Percentiles rank a stretch among this genome's conserved stretches.
Conservation (phyloP, 64 coral and sea anemone species). For the Actinia equina region DNA sequence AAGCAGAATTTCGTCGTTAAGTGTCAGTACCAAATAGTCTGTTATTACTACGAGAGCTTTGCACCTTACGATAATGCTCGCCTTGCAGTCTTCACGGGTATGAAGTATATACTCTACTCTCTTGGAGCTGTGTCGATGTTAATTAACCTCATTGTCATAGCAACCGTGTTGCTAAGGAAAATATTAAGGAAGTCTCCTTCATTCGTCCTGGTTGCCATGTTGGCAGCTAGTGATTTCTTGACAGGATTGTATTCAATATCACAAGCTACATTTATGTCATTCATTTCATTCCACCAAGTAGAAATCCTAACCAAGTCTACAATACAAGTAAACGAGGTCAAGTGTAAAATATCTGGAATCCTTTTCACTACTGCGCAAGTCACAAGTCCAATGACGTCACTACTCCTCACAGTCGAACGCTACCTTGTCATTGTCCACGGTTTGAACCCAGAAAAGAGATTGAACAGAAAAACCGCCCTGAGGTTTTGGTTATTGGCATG, state of each 20-base stretch:
- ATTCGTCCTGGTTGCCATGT: slow-evolving; percentile 51
- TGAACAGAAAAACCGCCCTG: slow-evolving; percentile 37
- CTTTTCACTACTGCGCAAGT: slow-evolving; percentile 61
- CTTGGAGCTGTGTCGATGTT: slow-evolving; percentile 51
- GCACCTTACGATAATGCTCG: slow-evolving; percentile 30
- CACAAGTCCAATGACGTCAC: slow-evolving; percentile 52
- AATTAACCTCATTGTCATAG: slow-evolving; percentile 48
- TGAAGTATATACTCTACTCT: slow-evolving; percentile 40
- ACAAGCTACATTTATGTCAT: slow-evolving; percentile 39
- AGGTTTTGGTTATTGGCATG: slow-evolving; percentile 10
- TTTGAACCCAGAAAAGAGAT: slow-evolving; percentile 30
- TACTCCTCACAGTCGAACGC: slow-evolving; percentile 65
- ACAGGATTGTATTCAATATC: slow-evolving; percentile 56
- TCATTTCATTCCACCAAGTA: neutral
- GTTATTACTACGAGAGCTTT: slow-evolving; percentile 30
- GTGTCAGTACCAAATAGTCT: slow-evolving; percentile 21
- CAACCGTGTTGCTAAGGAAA: slow-evolving; percentile 27
- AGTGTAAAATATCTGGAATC: slow-evolving; percentile 41
- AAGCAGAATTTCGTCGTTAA: slow-evolving; percentile 36
- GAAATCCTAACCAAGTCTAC: neutral
- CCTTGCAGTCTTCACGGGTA: slow-evolving; percentile 20
- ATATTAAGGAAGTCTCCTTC: slow-evolving; percentile 44
- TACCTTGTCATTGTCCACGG: slow-evolving; percentile 70
- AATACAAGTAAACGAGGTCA: slow-evolving; percentile 22
- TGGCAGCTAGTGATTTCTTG: slow-evolving; percentile 57